These are phyloP conservation scores for Elachura formosa DNA, from an alignment of 2,113 vertebrate genomes.

Conservation along the genomic window DNA sequence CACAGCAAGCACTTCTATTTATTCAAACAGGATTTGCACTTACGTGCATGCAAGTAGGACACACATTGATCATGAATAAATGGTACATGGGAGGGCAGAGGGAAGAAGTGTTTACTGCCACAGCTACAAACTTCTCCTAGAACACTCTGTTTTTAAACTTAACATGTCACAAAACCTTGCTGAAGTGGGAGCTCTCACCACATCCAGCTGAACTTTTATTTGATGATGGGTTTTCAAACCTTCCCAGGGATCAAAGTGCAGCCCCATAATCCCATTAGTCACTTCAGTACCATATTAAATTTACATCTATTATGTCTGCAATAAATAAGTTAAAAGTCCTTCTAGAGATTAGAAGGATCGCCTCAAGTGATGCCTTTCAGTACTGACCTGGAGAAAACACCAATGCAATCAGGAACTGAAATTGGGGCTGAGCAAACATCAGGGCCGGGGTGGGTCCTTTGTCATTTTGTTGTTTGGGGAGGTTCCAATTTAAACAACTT, in stretches of 20 bases:
- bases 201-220: neutral
- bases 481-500: neutral
- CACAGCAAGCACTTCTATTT: neutral
- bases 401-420: neutral
- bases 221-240: neutral
- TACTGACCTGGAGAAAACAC: neutral
- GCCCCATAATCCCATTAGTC: neutral
- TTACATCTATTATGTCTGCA: neutral
- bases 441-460: neutral
- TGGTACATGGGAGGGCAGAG: neutral
- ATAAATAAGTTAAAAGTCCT: neutral
- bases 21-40: neutral
- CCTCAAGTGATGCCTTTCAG: neutral
- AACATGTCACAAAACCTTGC: neutral
- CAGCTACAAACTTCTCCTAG: neutral
- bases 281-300: neutral
- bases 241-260: neutral
- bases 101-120: neutral
- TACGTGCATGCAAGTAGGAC: fast-evolving
- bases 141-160: neutral
- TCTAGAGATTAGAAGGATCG: neutral
- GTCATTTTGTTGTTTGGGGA: neutral
- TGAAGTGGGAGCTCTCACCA: neutral
- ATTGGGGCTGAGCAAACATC: neutral
- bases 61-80: fast-evolving